Percentiles rank a stretch among this genome's conserved stretches.
These are phyloP conservation scores for Tachina lurida DNA, from an alignment of 2,888 invertebrate species.

Conservation along the genomic window DNA sequence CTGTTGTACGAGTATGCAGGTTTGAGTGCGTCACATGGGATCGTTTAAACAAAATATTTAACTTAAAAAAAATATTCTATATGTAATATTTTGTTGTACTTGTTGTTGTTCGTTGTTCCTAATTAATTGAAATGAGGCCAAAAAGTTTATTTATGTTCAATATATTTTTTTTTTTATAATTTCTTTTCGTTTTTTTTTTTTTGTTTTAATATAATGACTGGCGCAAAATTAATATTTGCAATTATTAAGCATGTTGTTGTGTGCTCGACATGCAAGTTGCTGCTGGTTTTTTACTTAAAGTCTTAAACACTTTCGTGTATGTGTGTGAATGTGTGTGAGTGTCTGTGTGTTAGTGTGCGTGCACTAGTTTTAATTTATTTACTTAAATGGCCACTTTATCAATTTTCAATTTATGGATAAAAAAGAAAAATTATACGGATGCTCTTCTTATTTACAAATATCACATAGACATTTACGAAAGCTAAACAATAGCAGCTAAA, in stretches of 20 bases:
- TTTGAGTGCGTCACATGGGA: slow-evolving; percentile 50
- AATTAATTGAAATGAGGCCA: slow-evolving; percentile 75
- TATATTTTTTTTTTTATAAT: slow-evolving; percentile 19
- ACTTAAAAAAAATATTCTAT: slow-evolving; percentile 22
- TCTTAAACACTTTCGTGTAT: slow-evolving; percentile 30
- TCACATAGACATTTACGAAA: slow-evolving; percentile 25
- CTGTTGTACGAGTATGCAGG: slow-evolving; percentile 20
- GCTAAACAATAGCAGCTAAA: slow-evolving; percentile 3
- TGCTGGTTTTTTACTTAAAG: slow-evolving; percentile 10
- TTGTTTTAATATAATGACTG: slow-evolving; percentile 49
- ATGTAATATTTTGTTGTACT: slow-evolving; percentile 34
- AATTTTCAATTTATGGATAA: slow-evolving; percentile 60
- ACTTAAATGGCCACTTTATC: slow-evolving; percentile 61
- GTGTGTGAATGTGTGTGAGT: slow-evolving; percentile 27
- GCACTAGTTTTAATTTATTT: slow-evolving; percentile 54
- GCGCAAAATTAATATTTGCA: slow-evolving; percentile 63
- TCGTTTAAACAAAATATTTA: slow-evolving; percentile 41
- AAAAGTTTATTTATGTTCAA: slow-evolving; percentile 61
- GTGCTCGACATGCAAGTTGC: slow-evolving; percentile 20
- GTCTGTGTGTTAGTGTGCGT: slow-evolving; percentile 13
- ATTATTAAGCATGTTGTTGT: slow-evolving; percentile 48
- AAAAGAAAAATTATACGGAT: slow-evolving; percentile 40
- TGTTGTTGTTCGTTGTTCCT: slow-evolving; percentile 64
- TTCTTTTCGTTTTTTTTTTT: slow-evolving; percentile 43
- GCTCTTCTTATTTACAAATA: slow-evolving; percentile 22